Evolutionary conservation across 2,797 vertebrate species (phyloP), one percentile per base, ranked within the genome.

Genomic region (Apogon talboti): DNA sequence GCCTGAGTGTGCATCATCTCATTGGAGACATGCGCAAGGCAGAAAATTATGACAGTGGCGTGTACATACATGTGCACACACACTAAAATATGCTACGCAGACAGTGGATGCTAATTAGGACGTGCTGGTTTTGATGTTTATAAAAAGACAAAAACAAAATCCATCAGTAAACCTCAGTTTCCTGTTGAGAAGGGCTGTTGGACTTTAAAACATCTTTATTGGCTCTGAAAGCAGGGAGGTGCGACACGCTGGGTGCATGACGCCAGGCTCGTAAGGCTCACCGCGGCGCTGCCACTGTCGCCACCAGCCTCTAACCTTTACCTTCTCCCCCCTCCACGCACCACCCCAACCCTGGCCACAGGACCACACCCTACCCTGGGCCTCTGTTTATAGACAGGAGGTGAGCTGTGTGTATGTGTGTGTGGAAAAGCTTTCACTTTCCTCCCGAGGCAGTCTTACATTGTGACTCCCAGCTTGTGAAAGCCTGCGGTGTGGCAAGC

Each of bases 231-330:
- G 67, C 60, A 24, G 78, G 78, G 81, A 82, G 80, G 81, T 82
- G 73, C 41, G 51, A 83, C 77, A 65, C 53, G 62, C 56, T 33
- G 70, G 55, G 62, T 56, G 77, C 76, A 74, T 69, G 81, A 88
- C 74, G 82, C 87, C 79, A 79, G 38, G 66, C 89, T 89, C 76
- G 46, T 91, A 91, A 89, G 54, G 48, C 71, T 87, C 63, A 81
- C 88, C 85, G 62, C 84, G 68, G 83, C 82, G 86, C 84, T 84
- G 85, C 84, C 77, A 66, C 84, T 73, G 86, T 74, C 80, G 82
- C 85, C 80, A 66, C 77, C 65, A 16, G 55, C 72, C 60, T 78
- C 78, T 48, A 85, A 89, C 87, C 89, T 85, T 83, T 68, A 80
- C 76, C 78, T 81, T 68, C 70, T 43, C 35, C 44, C 44, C 28